Conservation (phyloP, 2,113 vertebrate species). For the Xiphophorus hellerii region DNA sequence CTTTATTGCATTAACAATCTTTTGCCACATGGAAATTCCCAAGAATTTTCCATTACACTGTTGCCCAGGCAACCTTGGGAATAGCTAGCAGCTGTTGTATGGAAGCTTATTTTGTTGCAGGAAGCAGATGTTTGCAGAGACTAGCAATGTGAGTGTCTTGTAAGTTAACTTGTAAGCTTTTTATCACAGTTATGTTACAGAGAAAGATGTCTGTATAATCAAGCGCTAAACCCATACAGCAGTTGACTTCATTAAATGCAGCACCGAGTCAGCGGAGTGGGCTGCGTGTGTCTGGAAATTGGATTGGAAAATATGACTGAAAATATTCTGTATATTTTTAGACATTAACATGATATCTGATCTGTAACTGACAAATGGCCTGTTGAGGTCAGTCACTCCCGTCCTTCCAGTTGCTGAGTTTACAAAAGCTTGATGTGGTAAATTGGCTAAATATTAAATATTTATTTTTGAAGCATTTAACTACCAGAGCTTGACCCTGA, state of each 20-base stretch:
- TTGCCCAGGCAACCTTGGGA: conserved; percentile 64
- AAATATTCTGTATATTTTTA: neutral
- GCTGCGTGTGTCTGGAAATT: neutral
- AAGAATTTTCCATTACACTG: conserved; percentile 74
- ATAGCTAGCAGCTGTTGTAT: conserved; percentile 75
- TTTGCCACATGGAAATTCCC: conserved; percentile 50
- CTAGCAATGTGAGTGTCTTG: neutral
- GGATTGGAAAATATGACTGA: neutral
- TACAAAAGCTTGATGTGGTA: no score
- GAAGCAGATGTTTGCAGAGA: conserved; percentile 50
- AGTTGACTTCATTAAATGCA: neutral
- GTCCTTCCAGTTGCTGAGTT: no score
- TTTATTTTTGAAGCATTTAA: no score
- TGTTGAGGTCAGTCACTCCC: no score
- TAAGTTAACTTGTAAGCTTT: neutral
- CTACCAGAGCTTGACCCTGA: no score
- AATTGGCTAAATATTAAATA: no score
- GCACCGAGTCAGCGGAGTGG: neutral
- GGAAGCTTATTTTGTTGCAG: conserved; percentile 39
- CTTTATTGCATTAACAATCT: conserved; percentile 16
- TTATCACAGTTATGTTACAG: neutral
- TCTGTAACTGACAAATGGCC: no score
- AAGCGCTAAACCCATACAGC: neutral
- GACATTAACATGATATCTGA: no score
- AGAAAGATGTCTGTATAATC: neutral